Conservation (phyloP, 2,113 vertebrate genomes). For the Verasper variegatus region DNA sequence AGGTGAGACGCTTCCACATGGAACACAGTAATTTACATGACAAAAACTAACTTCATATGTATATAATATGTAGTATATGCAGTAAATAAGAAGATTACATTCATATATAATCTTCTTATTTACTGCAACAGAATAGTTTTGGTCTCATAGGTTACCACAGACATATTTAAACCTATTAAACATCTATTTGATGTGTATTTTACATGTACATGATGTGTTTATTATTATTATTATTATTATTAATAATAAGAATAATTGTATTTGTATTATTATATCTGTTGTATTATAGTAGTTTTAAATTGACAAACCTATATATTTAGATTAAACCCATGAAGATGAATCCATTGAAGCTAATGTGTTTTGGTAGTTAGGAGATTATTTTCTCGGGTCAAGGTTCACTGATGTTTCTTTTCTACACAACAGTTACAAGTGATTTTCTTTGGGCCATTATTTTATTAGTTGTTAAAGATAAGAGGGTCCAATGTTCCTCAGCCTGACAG, state of each 20-base stretch:
- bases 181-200: background rate
- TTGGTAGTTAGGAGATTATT: background rate
- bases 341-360: background rate
- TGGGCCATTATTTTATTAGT: conserved; percentile 21
- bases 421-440: background rate
- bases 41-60: background rate
- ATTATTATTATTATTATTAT: background rate
- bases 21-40: too few relatives aligned
- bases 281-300: too few relatives aligned
- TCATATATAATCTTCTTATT: background rate
- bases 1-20: conserved; percentile 83
- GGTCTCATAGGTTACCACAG: background rate
- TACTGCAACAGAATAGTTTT: background rate
- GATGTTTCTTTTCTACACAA: background rate
- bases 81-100: too few relatives aligned
- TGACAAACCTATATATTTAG: too few relatives aligned
- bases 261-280: background rate
- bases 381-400: background rate
- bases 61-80: too few relatives aligned
- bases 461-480: conserved; percentile 51
- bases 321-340: too few relatives aligned
- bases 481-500: conserved; percentile 23
- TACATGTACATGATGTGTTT: background rate
- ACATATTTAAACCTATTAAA: background rate
- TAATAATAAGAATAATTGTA: background rate